phyloP scores from a whole-genome alignment of 2,113 vertebrate genomes.

The Meriones unguiculatus region DNA sequence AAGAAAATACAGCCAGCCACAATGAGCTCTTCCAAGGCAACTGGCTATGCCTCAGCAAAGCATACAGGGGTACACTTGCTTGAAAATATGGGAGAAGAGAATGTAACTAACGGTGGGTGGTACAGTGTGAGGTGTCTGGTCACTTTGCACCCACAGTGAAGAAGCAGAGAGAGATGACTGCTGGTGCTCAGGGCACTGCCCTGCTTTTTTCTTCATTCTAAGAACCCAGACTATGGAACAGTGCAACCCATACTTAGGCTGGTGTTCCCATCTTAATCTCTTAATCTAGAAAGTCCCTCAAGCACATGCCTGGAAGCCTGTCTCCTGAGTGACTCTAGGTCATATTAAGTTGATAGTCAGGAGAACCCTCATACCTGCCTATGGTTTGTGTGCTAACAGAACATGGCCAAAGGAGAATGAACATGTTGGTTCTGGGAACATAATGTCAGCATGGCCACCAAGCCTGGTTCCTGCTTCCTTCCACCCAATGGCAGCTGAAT shows the following conservation, averaged over 20 bases:
- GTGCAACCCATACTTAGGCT: neutral
- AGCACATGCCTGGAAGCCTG: neutral
- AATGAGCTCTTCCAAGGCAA: too few relatives aligned
- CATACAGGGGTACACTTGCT: fast-evolving
- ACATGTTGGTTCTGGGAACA: neutral
- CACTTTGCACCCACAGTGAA: neutral
- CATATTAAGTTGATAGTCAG: neutral
- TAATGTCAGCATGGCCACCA: fast-evolving
- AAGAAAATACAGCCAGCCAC: neutral
- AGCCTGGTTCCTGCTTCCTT: neutral
- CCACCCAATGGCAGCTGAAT: neutral
- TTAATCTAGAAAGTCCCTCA: neutral
- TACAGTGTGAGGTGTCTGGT: neutral
- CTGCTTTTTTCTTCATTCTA: neutral
- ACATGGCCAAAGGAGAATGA: neutral
- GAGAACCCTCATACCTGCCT: neutral
- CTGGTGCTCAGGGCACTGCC: neutral
- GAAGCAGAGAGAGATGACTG: neutral
- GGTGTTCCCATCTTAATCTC: neutral
- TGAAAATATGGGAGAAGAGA: neutral
- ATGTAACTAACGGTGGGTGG: too few relatives aligned
- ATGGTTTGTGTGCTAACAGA: fast-evolving
- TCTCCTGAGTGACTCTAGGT: neutral
- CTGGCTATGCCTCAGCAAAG: neutral
- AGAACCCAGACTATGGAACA: neutral